Evolutionary conservation across 2,888 invertebrate species (phyloP).

Genomic region (Cerastoderma edule): DNA sequence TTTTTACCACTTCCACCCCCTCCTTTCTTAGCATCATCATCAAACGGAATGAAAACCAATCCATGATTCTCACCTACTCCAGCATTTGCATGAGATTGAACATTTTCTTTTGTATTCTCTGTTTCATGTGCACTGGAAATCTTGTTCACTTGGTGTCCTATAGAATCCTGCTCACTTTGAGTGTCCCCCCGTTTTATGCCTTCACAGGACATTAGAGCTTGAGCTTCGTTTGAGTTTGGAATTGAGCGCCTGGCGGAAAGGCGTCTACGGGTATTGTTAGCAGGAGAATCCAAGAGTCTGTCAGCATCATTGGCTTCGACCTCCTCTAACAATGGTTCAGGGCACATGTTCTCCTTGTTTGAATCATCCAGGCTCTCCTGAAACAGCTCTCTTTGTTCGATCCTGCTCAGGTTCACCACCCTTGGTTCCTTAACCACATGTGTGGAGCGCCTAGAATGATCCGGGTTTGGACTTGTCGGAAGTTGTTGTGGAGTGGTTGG

Average conservation of each 20-base stretch:
- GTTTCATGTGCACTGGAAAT: too few relatives aligned
- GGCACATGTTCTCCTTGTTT: background rate
- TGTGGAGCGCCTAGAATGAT: slow-evolving; percentile 72
- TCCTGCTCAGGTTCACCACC: slow-evolving; percentile 50
- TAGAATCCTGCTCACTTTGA: too few relatives aligned
- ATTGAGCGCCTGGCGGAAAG: slow-evolving; percentile 39
- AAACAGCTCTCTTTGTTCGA: slow-evolving; percentile 58
- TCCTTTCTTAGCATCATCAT: slow-evolving; percentile 29
- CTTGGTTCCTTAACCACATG: slow-evolving; percentile 69
- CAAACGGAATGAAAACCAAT: slow-evolving; percentile 45
- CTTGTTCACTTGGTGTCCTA: too few relatives aligned
- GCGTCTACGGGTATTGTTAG: slow-evolving; percentile 37
- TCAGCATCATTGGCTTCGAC: background rate
- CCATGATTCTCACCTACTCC: background rate
- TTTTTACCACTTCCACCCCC: slow-evolving; percentile 7
- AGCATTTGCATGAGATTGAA: background rate
- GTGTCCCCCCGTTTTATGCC: too few relatives aligned
- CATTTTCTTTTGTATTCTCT: slow-evolving; percentile 16
- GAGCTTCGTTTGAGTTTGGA: too few relatives aligned
- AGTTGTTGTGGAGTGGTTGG: slow-evolving; percentile 64
- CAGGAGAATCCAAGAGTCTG: background rate
- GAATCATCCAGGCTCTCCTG: background rate
- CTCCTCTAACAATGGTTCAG: too few relatives aligned
- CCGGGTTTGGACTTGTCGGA: slow-evolving; percentile 69
- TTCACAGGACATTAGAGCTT: too few relatives aligned